Evolutionary conservation across 1,140 invertebrate genomes (phyloP), one percentile per base, ranked within the genome.

Genomic region (Drosophila mauritiana): DNA sequence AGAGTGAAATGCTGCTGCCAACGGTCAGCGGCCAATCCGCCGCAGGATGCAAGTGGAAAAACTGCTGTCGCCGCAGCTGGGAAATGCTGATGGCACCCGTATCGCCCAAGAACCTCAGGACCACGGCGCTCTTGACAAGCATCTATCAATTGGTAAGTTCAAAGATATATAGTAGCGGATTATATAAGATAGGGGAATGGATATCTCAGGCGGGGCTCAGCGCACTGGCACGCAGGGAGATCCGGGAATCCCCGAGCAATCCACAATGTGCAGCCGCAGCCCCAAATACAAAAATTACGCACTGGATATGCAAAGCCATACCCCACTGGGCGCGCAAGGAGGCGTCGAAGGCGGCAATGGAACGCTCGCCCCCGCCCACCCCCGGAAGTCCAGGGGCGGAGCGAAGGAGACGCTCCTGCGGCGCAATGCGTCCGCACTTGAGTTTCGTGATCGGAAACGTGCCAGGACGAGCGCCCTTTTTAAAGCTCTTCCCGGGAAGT

Each of bases 241-340:
- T 46, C 63, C 10, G 27, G 15, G 17, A 52, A 49, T 27, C 51
- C 51, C 42, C 67, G 2, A 42, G 77, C 81, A 45, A 85, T 85
- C 74, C 82, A 52, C 6, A 46, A 39, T 22, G 73, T 84, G 73
- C 90, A 91, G 79, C 81, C 64, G 45, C 53, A 34, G 49, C 82
- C 80, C 90, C 78, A 45, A 12, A n/a, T n/a, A 48, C 78, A 91
- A 91, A 91, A 91, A 91, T 91, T 91, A 82, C 54, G 80, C 86
- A 88, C 90, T 91, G 90, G 90, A 91, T 91, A 91, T 91, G 90
- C 85, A 91, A 91, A 91, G 82, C 90, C 90, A 91, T 91, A 91
- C 90, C 90, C 90, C 90, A 91, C 86, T 84, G 85, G 62, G 73
- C 85, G 25, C 74, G 67, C 63, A 46, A 70, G 72, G 57, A 53